Evolutionary conservation across 1,140 invertebrate genomes (phyloP).

Genomic region (Drosophila pallidifrons): DNA sequence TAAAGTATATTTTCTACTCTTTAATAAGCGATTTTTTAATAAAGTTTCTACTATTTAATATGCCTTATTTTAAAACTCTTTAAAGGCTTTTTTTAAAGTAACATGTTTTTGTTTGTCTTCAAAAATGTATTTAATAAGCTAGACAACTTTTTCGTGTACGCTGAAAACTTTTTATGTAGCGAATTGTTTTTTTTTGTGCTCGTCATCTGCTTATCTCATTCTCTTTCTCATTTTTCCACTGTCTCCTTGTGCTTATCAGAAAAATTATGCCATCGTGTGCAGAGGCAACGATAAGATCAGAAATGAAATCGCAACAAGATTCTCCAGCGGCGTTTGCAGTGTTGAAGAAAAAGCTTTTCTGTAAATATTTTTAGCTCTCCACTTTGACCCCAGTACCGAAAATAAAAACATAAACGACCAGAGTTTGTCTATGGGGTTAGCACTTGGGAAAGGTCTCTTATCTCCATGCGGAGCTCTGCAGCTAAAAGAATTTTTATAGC

Average conservation of each 20-base stretch:
- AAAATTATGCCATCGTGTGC: slow-evolving; percentile 9
- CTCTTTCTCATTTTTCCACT: neutral
- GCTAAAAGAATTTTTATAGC: slow-evolving; percentile 24
- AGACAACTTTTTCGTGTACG: neutral
- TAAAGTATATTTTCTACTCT: too few relatives aligned
- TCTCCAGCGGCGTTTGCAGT: too few relatives aligned
- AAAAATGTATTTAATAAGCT: neutral
- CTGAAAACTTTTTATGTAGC: neutral
- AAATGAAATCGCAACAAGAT: slow-evolving; percentile 7
- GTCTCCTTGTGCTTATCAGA: slow-evolving; percentile 21
- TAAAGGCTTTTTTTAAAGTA: too few relatives aligned
- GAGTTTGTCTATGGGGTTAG: neutral
- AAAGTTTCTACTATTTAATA: too few relatives aligned
- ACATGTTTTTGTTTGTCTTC: neutral
- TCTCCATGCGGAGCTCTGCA: slow-evolving; percentile 10
- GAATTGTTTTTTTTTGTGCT: neutral
- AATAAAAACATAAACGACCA: neutral
- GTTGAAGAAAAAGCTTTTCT: neutral
- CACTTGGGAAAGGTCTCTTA: slow-evolving; percentile 16
- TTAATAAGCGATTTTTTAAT: too few relatives aligned
- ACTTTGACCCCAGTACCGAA: slow-evolving; percentile 8
- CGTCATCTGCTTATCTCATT: neutral
- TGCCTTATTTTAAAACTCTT: too few relatives aligned
- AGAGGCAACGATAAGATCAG: slow-evolving; percentile 24
- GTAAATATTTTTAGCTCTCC: neutral